Conservation (phyloP, 1,140 invertebrate species). For the Berghia stephanieae region DNA sequence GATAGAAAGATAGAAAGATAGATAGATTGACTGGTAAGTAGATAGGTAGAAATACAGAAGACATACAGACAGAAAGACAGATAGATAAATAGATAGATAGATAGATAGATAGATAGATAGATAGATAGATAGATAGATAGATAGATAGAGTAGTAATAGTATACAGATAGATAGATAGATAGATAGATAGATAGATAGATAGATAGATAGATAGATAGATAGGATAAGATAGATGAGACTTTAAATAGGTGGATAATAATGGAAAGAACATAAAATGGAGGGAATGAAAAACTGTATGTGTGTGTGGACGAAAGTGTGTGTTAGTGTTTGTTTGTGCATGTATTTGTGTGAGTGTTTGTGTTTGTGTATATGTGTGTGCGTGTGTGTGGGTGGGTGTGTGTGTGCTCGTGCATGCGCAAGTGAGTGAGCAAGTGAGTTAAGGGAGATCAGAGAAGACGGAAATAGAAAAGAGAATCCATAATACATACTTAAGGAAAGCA, state of each 20-base stretch:
- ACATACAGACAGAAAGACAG: background rate
- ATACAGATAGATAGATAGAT: conserved; percentile 14
- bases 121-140: conserved; percentile 20
- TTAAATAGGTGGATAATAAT: background rate
- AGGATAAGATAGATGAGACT: background rate
- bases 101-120: conserved; percentile 21
- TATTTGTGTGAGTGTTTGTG: too few relatives aligned
- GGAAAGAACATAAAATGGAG: background rate
- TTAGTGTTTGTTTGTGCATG: too few relatives aligned
- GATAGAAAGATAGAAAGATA: too few relatives aligned
- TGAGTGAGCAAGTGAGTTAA: too few relatives aligned
- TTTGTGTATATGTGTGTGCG: background rate
- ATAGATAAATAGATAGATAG: conserved; percentile 16
- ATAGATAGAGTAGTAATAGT: conserved; percentile 21
- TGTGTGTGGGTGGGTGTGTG: too few relatives aligned
- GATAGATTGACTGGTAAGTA: background rate
- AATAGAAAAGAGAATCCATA: too few relatives aligned
- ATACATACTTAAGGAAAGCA: too few relatives aligned
- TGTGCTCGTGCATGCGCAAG: too few relatives aligned
- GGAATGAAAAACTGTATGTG: background rate
- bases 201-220: conserved; percentile 10
- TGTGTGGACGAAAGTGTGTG: too few relatives aligned
- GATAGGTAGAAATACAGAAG: background rate
- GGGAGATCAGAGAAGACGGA: too few relatives aligned
- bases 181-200: conserved; percentile 13